A percentile compares a stretch with the other conserved stretches of the same genome.
Evolutionary conservation across 35 echinoderm and acorn worm genomes (phyloP).

Genomic region (Ophioderma brevispina): DNA sequence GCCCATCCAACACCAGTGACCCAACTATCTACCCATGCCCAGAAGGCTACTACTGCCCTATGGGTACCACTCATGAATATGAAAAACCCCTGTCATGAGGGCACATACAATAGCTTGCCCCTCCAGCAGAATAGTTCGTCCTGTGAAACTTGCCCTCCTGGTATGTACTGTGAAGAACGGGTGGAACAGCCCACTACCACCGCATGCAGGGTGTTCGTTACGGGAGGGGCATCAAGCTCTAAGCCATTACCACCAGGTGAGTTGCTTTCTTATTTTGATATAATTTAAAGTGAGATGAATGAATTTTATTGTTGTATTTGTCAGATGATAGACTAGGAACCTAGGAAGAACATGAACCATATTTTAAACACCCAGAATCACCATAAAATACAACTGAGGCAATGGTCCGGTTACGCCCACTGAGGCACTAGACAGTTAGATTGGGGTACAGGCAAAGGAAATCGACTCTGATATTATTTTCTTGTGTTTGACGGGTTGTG

Average conservation of each 20-base stretch:
- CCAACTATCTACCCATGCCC: slow-evolving; percentile 86
- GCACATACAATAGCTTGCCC: slow-evolving; percentile 78
- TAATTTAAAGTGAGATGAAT: no score
- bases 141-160: slow-evolving; percentile 94
- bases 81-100: slow-evolving; percentile 90
- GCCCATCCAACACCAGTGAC: slow-evolving; percentile 94
- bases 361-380: no score
- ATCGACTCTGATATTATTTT: no score
- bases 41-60: slow-evolving; percentile 87
- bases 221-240: slow-evolving; percentile 64
- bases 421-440: no score
- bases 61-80: slow-evolving; percentile 66
- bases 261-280: no score
- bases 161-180: slow-evolving; percentile 92
- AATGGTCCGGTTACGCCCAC: no score
- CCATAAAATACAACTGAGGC: no score
- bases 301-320: no score
- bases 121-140: slow-evolving; percentile 87
- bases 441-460: no score
- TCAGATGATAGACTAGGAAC: no score
- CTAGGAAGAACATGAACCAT: no score
- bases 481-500: no score
- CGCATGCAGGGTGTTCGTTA: slow-evolving; percentile 95
- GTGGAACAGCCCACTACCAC: slow-evolving; percentile 76
- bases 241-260: slow-evolving; percentile 84